Conservation (phyloP, 2,113 vertebrate species). For the Tichodroma muraria region DNA sequence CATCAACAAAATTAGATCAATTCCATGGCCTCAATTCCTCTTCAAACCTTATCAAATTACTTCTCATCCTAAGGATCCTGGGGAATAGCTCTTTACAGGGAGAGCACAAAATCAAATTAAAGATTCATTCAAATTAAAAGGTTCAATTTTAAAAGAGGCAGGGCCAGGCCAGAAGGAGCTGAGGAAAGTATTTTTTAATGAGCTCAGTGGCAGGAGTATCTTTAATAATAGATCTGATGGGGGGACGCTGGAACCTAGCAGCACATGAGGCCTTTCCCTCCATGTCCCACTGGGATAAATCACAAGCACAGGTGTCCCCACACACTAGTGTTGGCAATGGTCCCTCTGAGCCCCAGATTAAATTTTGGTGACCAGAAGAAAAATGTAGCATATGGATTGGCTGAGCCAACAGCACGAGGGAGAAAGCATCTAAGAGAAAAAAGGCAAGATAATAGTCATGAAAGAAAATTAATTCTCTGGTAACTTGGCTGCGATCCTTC, state of each 20-base stretch:
- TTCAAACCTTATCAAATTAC: constrained; percentile 53
- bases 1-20: constrained; percentile 61
- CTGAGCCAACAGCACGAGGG: neutral
- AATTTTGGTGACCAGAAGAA: neutral
- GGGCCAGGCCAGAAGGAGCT: constrained; percentile 30
- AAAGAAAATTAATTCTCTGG: neutral
- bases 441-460: neutral
- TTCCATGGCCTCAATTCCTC: constrained; percentile 19
- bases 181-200: constrained; percentile 38
- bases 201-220: constrained; percentile 13
- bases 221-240: constrained; percentile 41
- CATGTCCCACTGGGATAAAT: neutral
- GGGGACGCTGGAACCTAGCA: neutral
- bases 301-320: neutral
- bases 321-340: neutral
- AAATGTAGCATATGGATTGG: neutral
- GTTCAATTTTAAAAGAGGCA: constrained; percentile 45
- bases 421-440: neutral
- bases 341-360: neutral
- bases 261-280: neutral
- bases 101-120: constrained; percentile 50
- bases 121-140: constrained; percentile 73
- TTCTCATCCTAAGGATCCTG: neutral
- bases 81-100: constrained; percentile 46
- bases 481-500: neutral